Percentiles rank a stretch among this genome's conserved stretches.
These are phyloP conservation scores for Automeris io DNA, from an alignment of 2,888 invertebrate genomes.

Conservation along the genomic window DNA sequence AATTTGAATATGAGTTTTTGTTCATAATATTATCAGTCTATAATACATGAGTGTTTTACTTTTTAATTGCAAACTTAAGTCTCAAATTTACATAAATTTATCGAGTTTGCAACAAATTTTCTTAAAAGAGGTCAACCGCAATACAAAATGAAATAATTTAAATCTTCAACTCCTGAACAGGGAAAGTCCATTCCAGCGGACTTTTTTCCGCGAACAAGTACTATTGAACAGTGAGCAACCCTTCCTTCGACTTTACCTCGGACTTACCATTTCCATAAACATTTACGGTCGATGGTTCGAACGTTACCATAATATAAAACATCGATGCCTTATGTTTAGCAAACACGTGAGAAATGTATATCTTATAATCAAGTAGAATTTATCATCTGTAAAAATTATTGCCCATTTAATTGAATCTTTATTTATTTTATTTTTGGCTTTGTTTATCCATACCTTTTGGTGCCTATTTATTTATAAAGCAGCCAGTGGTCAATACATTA, in stretches of 20 bases:
- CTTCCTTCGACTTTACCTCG: constrained; percentile 35
- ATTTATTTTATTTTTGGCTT: too few species aligned
- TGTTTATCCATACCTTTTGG: too few species aligned
- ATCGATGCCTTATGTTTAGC: neutral
- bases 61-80: too few species aligned
- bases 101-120: neutral
- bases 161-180: constrained; percentile 49
- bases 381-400: too few species aligned
- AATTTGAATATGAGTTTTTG: too few species aligned
- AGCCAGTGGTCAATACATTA: too few species aligned
- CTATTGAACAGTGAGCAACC: constrained; percentile 25
- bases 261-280: constrained; percentile 11
- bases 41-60: too few species aligned
- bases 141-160: constrained; percentile 16
- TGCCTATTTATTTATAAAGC: too few species aligned
- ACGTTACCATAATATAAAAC: neutral
- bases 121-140: constrained; percentile 11
- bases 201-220: constrained; percentile 47
- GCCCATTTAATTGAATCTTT: too few species aligned
- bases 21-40: too few species aligned
- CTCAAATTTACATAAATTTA: neutral
- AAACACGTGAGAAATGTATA: neutral
- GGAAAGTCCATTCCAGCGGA: constrained; percentile 63
- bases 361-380: too few species aligned
- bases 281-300: neutral